Evolutionary conservation across 2,888 invertebrate species (phyloP), one percentile per base, ranked within the genome.

Genomic region (Ditula angustiorana): DNA sequence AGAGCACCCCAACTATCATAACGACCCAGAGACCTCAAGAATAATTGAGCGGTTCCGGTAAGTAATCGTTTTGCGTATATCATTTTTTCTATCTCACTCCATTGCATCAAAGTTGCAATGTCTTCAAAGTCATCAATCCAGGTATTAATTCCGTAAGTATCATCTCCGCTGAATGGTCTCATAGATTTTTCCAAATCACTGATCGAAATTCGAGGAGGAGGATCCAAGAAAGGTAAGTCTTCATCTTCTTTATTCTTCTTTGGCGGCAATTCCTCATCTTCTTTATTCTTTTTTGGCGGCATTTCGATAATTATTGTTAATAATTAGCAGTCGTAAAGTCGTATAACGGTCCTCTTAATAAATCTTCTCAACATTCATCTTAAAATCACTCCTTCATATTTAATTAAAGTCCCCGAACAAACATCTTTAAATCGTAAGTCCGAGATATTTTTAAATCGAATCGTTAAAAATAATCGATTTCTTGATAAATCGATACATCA

Each of bases 161-260:
- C 67, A 52, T 69, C 67, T 10, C 67, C 67, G 13, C 28, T 67
- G 16, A 69, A 69, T 2, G 47, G 2, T n/a, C 44, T 67, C 59
- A 64, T 67, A 4, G 67, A 64, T 13, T 61, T 67, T 30, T 66
- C 66, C 13, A 66, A 35, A 35, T 66, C 64, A 8, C 23, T 46
- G 23, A 61, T 35, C 0, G 61, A 55, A 30, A 61, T 37, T 2
- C 24, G 23, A 23, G 24, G 24, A 10, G n/a, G 30, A 21, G n/a
- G 16, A 4, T 21, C 23, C 16, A 44, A 30, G 21, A 30, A 30
- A 10, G 30, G 30, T 10, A 2, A 2, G 16, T 52, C 35, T 33
- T 52, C 37, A 11, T 41, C 35, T 35, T 60, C 60, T 35, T 65
- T 50, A 23, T 55, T 49, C 46, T 66, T 68, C 61, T 68, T 66